Evolutionary conservation across 2,797 vertebrate species (phyloP), one percentile per base, ranked within the genome.

Genomic region (Gallinago nigripennis): DNA sequence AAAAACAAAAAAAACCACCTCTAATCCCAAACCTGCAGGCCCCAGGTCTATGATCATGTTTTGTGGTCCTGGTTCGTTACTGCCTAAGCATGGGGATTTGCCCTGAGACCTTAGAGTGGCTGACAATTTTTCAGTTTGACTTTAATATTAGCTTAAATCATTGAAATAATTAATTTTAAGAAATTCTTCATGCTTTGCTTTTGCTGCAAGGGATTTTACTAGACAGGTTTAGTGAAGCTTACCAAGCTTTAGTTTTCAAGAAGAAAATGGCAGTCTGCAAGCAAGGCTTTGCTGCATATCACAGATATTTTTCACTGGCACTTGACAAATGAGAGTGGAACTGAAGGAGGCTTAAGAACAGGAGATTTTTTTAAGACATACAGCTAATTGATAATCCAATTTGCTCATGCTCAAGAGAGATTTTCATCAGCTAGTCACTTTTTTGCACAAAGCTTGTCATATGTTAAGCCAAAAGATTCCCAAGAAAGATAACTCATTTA

Each of bases 331-430:
- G 89, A 95, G 72, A 73, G 39, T 70, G 16, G 51, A 92, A 87
- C 75, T 70, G 56, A 94, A 92, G 37, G 33, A 88, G 30, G 27
- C 37, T 91, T 71, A 66, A 89, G 70, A 84, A 94, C 84, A 89
- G 76, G 39, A 71, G 54, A 80, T 41, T 89, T 95, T 60, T 60
- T 94, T 46, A 89, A 95, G 87, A 89, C 87, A 94, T 60, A 78
- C 4, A 5, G 65, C 64, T 96, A 97, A 97, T 95, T 97, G 96
- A 95, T 96, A 95, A 95, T 96, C 78, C 94, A 94, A 75, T 96
- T 95, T 97, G 35, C 57, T 91, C 69, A 20, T 85, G 63, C 80
- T 96, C 76, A 92, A 82, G 87, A 95, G 81, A 95, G 78, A 87
- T 86, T 97, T 97, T 94, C 87, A 94, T 96, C 95, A 94, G 68